Percentiles rank a stretch among this genome's conserved stretches.
These are phyloP conservation scores for Luscinia megarhynchos DNA, from an alignment of 2,797 vertebrate species.

Conservation along the genomic window DNA sequence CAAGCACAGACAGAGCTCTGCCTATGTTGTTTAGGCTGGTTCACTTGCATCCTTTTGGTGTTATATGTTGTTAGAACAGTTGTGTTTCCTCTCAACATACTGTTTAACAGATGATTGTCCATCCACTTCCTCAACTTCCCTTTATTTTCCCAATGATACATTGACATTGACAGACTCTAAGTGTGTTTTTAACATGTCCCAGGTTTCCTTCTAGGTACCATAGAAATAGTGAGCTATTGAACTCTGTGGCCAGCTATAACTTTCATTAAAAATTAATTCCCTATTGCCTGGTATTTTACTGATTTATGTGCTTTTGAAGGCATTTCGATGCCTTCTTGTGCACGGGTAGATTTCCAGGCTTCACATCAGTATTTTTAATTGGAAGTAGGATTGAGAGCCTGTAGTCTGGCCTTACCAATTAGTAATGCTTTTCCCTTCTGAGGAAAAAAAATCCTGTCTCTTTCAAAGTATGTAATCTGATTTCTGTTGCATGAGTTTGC, in stretches of 20 bases:
- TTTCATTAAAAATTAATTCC: constrained; percentile 49
- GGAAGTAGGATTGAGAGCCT: not conserved
- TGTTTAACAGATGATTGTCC: not conserved
- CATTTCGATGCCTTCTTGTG: not conserved
- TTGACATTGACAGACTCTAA: not conserved
- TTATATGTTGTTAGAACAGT: not conserved
- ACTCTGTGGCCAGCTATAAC: not conserved
- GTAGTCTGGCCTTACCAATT: not conserved
- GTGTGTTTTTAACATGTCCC: not conserved
- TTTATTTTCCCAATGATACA: not conserved
- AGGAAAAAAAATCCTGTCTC: not conserved
- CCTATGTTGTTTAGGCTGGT: not conserved
- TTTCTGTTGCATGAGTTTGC: not conserved
- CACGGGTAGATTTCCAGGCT: not conserved
- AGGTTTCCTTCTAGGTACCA: not conserved
- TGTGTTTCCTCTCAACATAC: not conserved
- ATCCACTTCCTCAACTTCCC: not conserved
- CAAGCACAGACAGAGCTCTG: not conserved
- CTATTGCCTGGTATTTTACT: not conserved
- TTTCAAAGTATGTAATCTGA: not conserved
- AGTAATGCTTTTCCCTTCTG: not conserved
- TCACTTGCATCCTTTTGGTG: not conserved
- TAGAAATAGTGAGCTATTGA: constrained; percentile 1
- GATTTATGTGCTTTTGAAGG: constrained; percentile 33
- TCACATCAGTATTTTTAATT: not conserved